Evolutionary conservation across 2,888 invertebrate species (phyloP).

Genomic region (Melanostoma mellinum): DNA sequence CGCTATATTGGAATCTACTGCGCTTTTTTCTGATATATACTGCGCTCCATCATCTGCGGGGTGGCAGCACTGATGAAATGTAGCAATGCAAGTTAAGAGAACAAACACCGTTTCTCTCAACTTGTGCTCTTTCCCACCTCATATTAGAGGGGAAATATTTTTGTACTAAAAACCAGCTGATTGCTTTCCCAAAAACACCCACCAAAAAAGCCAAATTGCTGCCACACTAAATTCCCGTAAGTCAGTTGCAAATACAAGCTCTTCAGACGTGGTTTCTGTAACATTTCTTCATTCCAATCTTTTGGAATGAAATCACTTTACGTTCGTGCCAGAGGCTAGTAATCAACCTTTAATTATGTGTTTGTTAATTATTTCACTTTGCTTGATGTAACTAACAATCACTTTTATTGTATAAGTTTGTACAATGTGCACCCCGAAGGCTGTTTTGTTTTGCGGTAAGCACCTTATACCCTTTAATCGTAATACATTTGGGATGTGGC

Average conservation of each 20-base stretch:
- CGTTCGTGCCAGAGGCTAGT: slow-evolving; percentile 10
- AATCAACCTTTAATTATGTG: slow-evolving; percentile 30
- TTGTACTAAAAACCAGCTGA: slow-evolving; percentile 68
- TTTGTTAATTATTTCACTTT: slow-evolving; percentile 38
- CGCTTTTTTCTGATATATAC: too few species aligned
- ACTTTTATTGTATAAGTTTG: slow-evolving; percentile 25
- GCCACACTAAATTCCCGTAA: background rate
- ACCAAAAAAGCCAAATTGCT: background rate
- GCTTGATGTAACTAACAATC: slow-evolving; percentile 31
- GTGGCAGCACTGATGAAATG: too few species aligned
- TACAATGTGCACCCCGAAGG: background rate
- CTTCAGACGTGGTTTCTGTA: slow-evolving; percentile 10
- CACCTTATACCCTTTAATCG: slow-evolving; percentile 18
- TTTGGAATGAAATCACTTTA: background rate
- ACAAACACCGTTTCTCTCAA: slow-evolving; percentile 1
- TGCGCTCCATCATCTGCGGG: too few species aligned
- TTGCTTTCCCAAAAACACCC: background rate
- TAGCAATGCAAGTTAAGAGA: slow-evolving; percentile 15
- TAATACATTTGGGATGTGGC: slow-evolving; percentile 4
- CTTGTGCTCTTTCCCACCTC: background rate
- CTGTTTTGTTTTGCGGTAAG: slow-evolving; percentile 20
- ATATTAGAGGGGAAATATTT: slow-evolving; percentile 21
- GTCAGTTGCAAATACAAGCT: slow-evolving; percentile 37
- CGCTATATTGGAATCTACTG: too few species aligned
- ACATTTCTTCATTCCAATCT: background rate